Conservation (phyloP, 1,140 invertebrate species). For the Cardiocondyla obscurior region DNA sequence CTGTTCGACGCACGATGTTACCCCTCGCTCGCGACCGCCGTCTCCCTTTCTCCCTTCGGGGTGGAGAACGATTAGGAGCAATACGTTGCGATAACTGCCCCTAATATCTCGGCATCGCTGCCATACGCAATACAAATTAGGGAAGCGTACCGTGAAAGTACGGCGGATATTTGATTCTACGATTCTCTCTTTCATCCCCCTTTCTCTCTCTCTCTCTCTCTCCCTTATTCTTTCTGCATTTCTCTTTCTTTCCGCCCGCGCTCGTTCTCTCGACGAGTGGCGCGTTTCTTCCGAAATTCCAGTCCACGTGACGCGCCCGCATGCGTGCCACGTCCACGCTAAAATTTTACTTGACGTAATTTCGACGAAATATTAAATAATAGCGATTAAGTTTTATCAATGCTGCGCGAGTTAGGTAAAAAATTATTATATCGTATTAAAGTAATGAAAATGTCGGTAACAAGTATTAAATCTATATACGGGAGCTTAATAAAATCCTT, state of each 20-base stretch:
- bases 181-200: slow-evolving; percentile 66
- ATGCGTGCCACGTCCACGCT: background rate
- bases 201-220: background rate
- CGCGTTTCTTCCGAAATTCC: slow-evolving; percentile 21
- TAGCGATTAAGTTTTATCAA: background rate
- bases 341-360: slow-evolving; percentile 39
- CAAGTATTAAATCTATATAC: background rate
- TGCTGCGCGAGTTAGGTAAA: background rate
- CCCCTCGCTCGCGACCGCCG: slow-evolving; percentile 39
- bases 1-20: background rate
- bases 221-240: background rate
- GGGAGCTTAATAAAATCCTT: background rate
- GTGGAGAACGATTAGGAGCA: slow-evolving; percentile 82
- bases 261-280: background rate
- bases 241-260: background rate
- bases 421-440: background rate
- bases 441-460: background rate
- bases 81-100: slow-evolving; percentile 83
- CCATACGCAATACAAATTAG: slow-evolving; percentile 81
- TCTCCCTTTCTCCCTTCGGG: slow-evolving; percentile 55
- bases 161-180: slow-evolving; percentile 71
- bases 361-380: background rate
- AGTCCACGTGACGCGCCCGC: background rate
- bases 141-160: slow-evolving; percentile 74
- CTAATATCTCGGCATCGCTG: slow-evolving; percentile 80